These are phyloP conservation scores for Tenrec ecaudatus DNA, from an alignment of 2,113 vertebrate genomes.

Conservation along the genomic window DNA sequence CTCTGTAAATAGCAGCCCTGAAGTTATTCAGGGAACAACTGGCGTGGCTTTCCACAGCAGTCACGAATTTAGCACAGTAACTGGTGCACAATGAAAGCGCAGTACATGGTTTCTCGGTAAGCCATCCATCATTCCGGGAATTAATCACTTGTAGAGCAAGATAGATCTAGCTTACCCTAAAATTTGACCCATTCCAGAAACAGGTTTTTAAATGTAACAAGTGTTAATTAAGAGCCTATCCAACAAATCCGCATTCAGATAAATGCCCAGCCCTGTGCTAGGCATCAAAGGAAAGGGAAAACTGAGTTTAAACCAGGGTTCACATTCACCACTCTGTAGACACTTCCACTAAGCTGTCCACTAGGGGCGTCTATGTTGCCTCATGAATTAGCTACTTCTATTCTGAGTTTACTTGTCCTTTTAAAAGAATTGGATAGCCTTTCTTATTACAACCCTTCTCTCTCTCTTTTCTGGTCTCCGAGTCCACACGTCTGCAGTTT, in stretches of 20 bases:
- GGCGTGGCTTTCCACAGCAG: background rate
- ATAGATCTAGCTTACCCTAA: background rate
- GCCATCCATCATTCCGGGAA: background rate
- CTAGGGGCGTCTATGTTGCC: background rate
- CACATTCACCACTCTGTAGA: background rate
- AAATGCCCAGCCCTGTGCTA: background rate
- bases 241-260: constrained; percentile 15
- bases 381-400: background rate
- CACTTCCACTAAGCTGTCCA: background rate
- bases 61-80: constrained; percentile 1
- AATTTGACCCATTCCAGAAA: constrained; percentile 27
- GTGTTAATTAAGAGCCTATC: constrained; percentile 10
- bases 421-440: background rate
- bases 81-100: background rate
- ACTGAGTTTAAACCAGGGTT: background rate
- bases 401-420: background rate
- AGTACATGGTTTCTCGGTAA: constrained; percentile 11
- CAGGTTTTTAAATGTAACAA: constrained; percentile 27
- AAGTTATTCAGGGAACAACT: background rate
- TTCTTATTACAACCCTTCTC: background rate
- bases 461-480: background rate
- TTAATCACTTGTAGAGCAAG: background rate
- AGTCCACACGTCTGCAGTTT: background rate
- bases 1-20: background rate
- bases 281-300: background rate